phyloP scores from a whole-genome alignment of 2,797 vertebrate species.

The Tinamus major region DNA sequence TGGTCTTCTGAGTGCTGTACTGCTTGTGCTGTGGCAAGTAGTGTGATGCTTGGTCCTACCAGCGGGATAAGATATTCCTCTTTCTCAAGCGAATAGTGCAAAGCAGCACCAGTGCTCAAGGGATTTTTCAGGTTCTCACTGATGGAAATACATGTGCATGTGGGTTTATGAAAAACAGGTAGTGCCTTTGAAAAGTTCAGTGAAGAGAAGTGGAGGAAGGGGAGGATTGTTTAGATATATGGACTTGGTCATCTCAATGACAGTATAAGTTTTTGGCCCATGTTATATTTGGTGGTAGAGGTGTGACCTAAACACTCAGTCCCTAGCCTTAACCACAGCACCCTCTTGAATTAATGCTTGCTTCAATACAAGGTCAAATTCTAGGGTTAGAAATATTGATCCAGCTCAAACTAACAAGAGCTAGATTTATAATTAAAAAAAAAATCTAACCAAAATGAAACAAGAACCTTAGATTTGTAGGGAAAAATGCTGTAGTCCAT shows the following conservation, averaged over 20 bases:
- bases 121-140: background rate
- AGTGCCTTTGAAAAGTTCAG: background rate
- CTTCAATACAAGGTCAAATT: background rate
- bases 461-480: background rate
- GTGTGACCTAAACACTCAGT: background rate
- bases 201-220: background rate
- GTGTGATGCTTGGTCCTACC: rapidly evolving
- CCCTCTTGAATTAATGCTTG: background rate
- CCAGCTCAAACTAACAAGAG: background rate
- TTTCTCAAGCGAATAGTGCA: background rate
- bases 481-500: background rate
- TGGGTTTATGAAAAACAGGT: background rate
- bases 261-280: background rate
- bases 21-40: background rate
- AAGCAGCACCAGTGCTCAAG: background rate
- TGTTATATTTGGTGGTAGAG: background rate
- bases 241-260: background rate
- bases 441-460: background rate
- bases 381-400: background rate
- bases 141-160: background rate
- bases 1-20: background rate
- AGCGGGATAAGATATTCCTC: background rate
- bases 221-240: rapidly evolving
- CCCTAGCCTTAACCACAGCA: background rate
- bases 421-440: background rate